Percentiles rank a stretch among this genome's conserved stretches.
Evolutionary conservation across 2,888 invertebrate species (phyloP).

Genomic region (Anaspis maculata): DNA sequence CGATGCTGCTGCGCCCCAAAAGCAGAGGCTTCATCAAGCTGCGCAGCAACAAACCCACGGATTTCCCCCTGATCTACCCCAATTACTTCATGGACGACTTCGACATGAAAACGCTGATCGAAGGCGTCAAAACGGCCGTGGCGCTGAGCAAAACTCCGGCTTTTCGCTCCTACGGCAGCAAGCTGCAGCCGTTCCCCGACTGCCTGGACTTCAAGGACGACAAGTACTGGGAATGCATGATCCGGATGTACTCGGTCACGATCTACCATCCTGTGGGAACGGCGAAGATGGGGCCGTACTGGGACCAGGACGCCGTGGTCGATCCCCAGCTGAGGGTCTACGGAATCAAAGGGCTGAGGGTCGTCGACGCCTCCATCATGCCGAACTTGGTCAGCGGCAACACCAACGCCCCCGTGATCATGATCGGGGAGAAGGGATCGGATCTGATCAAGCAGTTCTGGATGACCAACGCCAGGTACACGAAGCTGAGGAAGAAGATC

Average conservation of each 20-base stretch:
- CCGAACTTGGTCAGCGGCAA: slow-evolving; percentile 79
- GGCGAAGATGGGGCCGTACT: slow-evolving; percentile 82
- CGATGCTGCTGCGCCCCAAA: slow-evolving; percentile 74
- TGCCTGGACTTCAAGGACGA: slow-evolving; percentile 63
- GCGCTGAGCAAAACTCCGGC: slow-evolving; percentile 72
- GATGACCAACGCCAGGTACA: slow-evolving; percentile 49
- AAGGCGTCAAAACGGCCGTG: slow-evolving; percentile 78
- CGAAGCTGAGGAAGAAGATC: too few relatives aligned
- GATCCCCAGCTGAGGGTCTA: slow-evolving; percentile 72
- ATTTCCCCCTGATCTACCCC: slow-evolving; percentile 84
- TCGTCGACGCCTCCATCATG: slow-evolving; percentile 82
- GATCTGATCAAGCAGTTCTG: slow-evolving; percentile 82
- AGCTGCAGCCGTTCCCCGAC: slow-evolving; percentile 68
- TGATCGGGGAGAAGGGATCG: slow-evolving; percentile 85
- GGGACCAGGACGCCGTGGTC: slow-evolving; percentile 77
- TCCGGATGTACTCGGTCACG: slow-evolving; percentile 70
- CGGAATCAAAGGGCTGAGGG: slow-evolving; percentile 68
- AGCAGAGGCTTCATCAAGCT: slow-evolving; percentile 77
- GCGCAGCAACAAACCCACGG: slow-evolving; percentile 74
- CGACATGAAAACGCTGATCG: slow-evolving; percentile 72
- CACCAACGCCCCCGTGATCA: slow-evolving; percentile 79
- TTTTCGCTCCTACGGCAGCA: slow-evolving; percentile 65
- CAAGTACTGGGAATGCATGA: slow-evolving; percentile 82
- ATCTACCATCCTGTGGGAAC: slow-evolving; percentile 80
- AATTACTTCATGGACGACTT: slow-evolving; percentile 79